Evolutionary conservation across 2,888 invertebrate species (phyloP).

Genomic region (Andrena praecox): DNA sequence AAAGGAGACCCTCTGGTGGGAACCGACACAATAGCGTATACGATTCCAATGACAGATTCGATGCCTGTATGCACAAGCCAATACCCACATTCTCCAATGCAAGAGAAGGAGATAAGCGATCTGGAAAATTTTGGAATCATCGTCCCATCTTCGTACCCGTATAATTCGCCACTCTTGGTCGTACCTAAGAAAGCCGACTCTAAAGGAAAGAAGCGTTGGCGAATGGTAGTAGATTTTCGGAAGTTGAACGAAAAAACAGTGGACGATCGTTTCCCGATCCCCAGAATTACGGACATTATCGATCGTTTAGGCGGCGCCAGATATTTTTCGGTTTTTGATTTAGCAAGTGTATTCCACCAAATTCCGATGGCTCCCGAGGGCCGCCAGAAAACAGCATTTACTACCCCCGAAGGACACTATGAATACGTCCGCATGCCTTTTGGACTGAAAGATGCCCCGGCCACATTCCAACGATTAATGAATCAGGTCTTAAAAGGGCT

Average conservation of each 20-base stretch:
- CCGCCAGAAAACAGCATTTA: not conserved
- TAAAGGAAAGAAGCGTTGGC: not conserved
- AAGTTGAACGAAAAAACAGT: not conserved
- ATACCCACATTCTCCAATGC: not conserved
- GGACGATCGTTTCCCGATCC: not conserved
- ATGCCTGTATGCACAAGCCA: not conserved
- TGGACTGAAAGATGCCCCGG: not conserved
- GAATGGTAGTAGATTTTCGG: not conserved
- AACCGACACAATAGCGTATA: not conserved
- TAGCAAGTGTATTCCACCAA: too few species aligned
- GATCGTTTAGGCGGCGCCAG: not conserved
- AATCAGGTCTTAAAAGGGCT: not conserved
- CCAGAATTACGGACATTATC: not conserved
- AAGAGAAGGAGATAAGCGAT: not conserved
- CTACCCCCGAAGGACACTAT: not conserved
- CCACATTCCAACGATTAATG: not conserved
- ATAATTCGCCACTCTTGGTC: not conserved
- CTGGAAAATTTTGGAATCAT: not conserved
- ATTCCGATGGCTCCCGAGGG: too few species aligned
- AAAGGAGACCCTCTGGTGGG: not conserved
- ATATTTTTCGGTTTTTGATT: not conserved
- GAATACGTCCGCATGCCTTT: not conserved
- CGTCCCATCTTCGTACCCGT: not conserved
- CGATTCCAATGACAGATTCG: not conserved
- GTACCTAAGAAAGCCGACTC: not conserved